A percentile compares a stretch with the other conserved stretches of the same genome.
Conservation (phyloP, 2,797 vertebrate genomes). For the Mareca penelope region DNA sequence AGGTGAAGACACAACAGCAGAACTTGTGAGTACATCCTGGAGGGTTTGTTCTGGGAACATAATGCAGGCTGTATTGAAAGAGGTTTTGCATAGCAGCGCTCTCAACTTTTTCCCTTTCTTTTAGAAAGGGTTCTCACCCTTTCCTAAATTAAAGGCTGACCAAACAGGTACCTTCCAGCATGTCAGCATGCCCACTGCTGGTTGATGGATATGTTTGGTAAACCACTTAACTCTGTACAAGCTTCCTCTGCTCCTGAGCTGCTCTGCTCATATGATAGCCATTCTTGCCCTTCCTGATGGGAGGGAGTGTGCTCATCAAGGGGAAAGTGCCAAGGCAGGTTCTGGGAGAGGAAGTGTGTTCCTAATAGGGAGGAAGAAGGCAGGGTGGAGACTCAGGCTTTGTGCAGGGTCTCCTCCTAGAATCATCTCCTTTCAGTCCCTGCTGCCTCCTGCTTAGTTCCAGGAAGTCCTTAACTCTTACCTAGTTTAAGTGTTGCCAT, state of each 20-base stretch:
- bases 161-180: background rate
- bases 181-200: background rate
- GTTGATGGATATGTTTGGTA: background rate
- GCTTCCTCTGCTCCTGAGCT: background rate
- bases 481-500: background rate
- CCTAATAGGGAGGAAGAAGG: background rate
- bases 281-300: slow-evolving; percentile 6
- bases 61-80: background rate
- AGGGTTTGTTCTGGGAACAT: background rate
- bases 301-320: background rate
- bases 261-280: background rate
- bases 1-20: background rate
- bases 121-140: background rate
- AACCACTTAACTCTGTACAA: background rate
- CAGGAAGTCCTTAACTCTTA: background rate
- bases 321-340: background rate
- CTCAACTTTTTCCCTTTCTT: background rate
- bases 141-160: background rate
- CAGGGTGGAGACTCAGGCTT: background rate
- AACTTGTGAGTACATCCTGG: background rate
- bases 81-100: background rate
- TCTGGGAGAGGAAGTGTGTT: background rate
- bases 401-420: background rate
- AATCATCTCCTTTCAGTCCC: background rate
- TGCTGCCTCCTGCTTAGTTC: background rate